Evolutionary conservation across 2,888 invertebrate species (phyloP), one percentile per base, ranked within the genome.

Genomic region (Apamea anceps): DNA sequence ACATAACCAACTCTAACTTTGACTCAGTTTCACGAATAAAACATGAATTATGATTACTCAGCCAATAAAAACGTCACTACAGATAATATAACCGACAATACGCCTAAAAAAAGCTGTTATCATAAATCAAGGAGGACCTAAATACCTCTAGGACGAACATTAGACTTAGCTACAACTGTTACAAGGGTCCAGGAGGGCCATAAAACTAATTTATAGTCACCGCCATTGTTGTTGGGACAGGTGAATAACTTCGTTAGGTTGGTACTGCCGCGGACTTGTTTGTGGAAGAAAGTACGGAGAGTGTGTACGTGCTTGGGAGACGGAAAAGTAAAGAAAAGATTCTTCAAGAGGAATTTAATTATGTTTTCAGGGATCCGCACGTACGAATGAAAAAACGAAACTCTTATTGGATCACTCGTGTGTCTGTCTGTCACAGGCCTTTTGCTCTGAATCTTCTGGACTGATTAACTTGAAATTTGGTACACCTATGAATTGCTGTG

Each of bases 141-240:
- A 80, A 66, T 21, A 42, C 62, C 62, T 48, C 57, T 57, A 73
- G 75, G 48, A n/a, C 63, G 72, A 63, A 71, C 67, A 79, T 87
- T 85, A 79, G 72, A 66, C 67, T 67, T 81, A 79, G 67, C 37
- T 72, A 72, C 60, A 81, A 77, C 66, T 42, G 60, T 51, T 72
- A 77, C 74, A 80, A 77, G 68, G 72, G 66, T 76, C 42, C 28
- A 45, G 71, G n/a, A 70, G 60, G 57, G 70, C 72, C 65, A 70
- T 77, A 72, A 78, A 85, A 79, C 82, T 79, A 85, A 87, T 82
- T 87, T 87, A 85, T 87, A 79, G 74, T 75, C 75, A 28, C 72
- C 42, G 54, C 66, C 74, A 82, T 72, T 78, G 74, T 76, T 80
- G 80, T 71, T 28, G 8, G 32, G 60, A 60, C 67, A 76, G 79